These are phyloP conservation scores for Trypoxylon attenuatum DNA, from an alignment of 2,888 invertebrate species.

Conservation along the genomic window DNA sequence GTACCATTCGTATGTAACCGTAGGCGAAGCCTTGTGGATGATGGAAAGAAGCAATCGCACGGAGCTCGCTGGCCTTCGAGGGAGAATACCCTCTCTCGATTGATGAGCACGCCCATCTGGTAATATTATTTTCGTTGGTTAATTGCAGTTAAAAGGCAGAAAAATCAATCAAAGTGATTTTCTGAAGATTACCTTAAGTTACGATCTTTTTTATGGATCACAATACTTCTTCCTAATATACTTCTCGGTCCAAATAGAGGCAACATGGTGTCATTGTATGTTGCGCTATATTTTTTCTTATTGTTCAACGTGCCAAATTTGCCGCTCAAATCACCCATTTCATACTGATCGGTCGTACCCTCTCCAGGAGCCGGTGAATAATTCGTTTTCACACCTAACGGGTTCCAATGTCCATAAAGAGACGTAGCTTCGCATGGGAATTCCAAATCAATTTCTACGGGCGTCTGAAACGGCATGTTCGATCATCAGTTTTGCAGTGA, in stretches of 20 bases:
- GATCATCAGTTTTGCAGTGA: too few species aligned
- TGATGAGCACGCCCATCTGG: slow-evolving; percentile 89
- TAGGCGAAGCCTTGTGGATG: slow-evolving; percentile 89
- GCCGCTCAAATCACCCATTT: slow-evolving; percentile 89
- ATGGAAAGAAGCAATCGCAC: slow-evolving; percentile 93
- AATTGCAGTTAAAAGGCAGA: too few species aligned
- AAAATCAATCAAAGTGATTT: slow-evolving; percentile 57
- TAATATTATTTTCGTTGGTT: background rate
- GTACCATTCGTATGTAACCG: slow-evolving; percentile 89
- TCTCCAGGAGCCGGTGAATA: slow-evolving; percentile 78
- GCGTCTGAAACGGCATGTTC: slow-evolving; percentile 83
- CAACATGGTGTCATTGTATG: slow-evolving; percentile 87
- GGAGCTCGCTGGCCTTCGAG: slow-evolving; percentile 88
- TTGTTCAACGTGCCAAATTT: slow-evolving; percentile 89
- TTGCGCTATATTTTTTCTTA: slow-evolving; percentile 77
- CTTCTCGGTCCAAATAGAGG: slow-evolving; percentile 88
- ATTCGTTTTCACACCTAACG: slow-evolving; percentile 82
- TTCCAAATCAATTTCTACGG: slow-evolving; percentile 87
- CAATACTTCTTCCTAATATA: slow-evolving; percentile 89
- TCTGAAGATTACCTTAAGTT: slow-evolving; percentile 68
- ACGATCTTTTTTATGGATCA: slow-evolving; percentile 83
- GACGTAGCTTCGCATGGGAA: slow-evolving; percentile 92
- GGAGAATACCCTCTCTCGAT: slow-evolving; percentile 92
- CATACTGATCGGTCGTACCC: slow-evolving; percentile 91
- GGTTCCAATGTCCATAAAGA: slow-evolving; percentile 91